Evolutionary conservation across 2,797 vertebrate genomes (phyloP), one percentile per base, ranked within the genome.

Genomic region (Scolopax bukidnonensis): DNA sequence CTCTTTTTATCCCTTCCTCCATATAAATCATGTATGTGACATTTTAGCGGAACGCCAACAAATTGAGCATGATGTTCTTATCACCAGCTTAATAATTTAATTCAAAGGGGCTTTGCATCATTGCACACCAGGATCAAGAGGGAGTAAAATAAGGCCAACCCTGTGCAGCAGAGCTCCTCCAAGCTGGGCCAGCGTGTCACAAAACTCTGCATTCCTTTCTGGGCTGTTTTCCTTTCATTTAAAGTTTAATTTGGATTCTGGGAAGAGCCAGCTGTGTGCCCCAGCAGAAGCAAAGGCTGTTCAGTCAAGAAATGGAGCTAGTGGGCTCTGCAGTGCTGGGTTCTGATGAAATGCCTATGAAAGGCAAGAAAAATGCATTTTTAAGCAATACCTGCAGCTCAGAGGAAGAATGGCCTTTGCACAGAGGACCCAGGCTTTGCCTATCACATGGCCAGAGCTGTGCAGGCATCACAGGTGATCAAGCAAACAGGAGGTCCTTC

Each of bases 11-110:
- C 60, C 60, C 53, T 92, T 95, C 89, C 80, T 88, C 54, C 69
- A 9, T 56, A 95, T 89, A 89, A 94, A 94, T 94, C 87, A 96
- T 33, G 21, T 27, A 36, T 68, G 38, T 86, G 90, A 89, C 92
- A 57, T 63, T 64, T 77, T 73, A 90, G 89, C 13, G 5, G 81
- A 94, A 94, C 23, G 3, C 38, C 81, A 59, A 56, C 84, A 94
- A 86, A 92, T 86, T 83, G 84, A 92, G 94, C 89, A 47, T 69
- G 87, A 76, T 87, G 57, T 83, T 88, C 91, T 94, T 92, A 86
- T 88, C 87, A 77, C 59, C 45, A 28, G 77, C 56, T 80, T 83
- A 63, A 90, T 80, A 85, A 95, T 75, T 84, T 76, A 73, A 90
- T 68, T 83, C 71, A 16, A 83, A 80, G 51, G 18, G 56, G 71